phyloP scores from a whole-genome alignment of 2,797 vertebrate species.

The Distichodus sexfasciatus region DNA sequence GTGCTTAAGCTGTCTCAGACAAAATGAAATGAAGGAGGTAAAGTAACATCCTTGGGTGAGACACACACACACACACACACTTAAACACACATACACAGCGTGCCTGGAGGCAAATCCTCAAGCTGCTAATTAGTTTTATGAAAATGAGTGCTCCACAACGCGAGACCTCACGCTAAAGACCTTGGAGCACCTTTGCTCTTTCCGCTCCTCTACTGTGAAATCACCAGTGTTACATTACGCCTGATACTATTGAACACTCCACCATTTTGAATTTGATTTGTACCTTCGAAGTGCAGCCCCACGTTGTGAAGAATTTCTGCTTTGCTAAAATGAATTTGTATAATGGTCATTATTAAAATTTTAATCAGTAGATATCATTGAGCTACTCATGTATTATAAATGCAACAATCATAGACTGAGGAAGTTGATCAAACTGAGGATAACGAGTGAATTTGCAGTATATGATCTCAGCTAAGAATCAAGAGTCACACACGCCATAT shows the following conservation, averaged over 20 bases:
- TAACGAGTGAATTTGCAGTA: no score
- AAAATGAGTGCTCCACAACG: slow-evolving; percentile 29
- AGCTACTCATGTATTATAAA: no score
- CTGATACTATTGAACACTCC: no score
- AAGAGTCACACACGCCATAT: no score
- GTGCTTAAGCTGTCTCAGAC: not conserved
- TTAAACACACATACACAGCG: not conserved
- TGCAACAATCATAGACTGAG: no score
- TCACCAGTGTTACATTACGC: not conserved
- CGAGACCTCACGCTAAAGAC: slow-evolving; percentile 1
- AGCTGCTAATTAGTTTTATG: slow-evolving; percentile 38
- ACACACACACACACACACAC: slow-evolving; percentile 5
- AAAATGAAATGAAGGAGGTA: not conserved
- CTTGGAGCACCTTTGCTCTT: not conserved
- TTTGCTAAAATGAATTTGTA: no score
- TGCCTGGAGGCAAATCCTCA: slow-evolving; percentile 23
- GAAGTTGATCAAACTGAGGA: no score
- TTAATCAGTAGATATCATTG: no score
- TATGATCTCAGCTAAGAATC: no score
- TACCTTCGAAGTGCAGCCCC: no score
- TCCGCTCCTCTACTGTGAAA: slow-evolving; percentile 6
- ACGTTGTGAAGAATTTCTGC: no score
- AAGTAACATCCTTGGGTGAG: slow-evolving; percentile 14
- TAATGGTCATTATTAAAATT: no score
- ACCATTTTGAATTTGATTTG: not conserved